A percentile compares a stretch with the other conserved stretches of the same genome.
Evolutionary conservation across 2,113 vertebrate species (phyloP).

Genomic region (Lycaon pictus): DNA sequence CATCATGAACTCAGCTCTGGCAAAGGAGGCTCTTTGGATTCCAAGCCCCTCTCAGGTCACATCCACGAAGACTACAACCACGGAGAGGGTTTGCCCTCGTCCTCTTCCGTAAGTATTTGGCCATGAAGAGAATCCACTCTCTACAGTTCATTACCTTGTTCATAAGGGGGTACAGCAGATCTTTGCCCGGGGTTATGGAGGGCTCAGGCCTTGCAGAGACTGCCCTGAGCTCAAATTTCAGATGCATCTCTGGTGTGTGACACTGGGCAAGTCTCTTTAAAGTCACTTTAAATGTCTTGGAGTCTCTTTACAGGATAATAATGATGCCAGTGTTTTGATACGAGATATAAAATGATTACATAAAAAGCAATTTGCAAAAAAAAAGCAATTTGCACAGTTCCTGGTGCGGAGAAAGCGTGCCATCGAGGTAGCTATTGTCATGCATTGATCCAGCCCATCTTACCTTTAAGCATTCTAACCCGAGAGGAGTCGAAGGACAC

Average conservation of each 20-base stretch:
- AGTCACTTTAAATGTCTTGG: background rate
- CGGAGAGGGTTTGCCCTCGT: background rate
- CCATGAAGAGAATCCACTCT: background rate
- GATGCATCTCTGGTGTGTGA: background rate
- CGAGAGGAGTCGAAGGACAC: background rate
- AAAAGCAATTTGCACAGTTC: background rate
- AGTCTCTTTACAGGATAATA: background rate
- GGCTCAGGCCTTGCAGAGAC: background rate
- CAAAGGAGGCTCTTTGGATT: background rate
- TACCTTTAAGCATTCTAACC: background rate
- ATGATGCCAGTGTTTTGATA: background rate
- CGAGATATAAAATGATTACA: background rate
- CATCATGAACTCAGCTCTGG: background rate
- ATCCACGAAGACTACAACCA: too few species aligned
- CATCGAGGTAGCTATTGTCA: background rate
- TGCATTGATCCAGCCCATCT: background rate
- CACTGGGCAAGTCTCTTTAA: background rate
- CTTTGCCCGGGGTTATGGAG: background rate
- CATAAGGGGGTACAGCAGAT: background rate
- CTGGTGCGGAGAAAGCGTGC: background rate
- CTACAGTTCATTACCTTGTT: background rate
- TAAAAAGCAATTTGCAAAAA: background rate
- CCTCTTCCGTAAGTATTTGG: background rate
- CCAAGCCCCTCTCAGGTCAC: background rate
- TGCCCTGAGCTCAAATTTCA: constrained; percentile 16